Base-by-base conservation (phyloP, 2,888 invertebrate species). In the Cacoxenus indagator region DNA sequence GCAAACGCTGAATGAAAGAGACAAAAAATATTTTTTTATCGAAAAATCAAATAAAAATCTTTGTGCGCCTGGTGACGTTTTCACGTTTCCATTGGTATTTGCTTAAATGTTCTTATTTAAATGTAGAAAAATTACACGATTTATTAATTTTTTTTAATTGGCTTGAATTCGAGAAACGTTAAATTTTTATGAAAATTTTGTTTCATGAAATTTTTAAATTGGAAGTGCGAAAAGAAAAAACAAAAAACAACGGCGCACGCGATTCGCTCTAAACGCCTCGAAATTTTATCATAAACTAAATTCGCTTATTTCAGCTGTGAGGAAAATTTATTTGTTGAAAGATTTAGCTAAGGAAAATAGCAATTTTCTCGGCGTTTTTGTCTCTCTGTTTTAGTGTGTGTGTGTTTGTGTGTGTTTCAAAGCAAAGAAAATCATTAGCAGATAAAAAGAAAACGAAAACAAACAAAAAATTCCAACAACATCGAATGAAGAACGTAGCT, bases 271-370 rank as follows among this genome's bases (percentile, higher is more conserved):
- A 81, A 84, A 76, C 84, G 83, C 77, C 75, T 82, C 84, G 85
- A 85, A 85, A 84, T 83, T 83, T 85, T 78, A 85, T 85, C 83
- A 85, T 83, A 82, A 85, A 87, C 87, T 87, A 84, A 86, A 78
- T 76, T 78, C 75, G 70, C 70, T 75, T 70, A 73, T 72, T 70
- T 71, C 19, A 69, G 70, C 69, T 72, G 72, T 78, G 73, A 72
- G 70, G 70, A 78, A 78, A 76, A 67, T 65, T 66, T 68, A 67
- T 71, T 70, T 70, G 64, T 62, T 72, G 73, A 73, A 77, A 74
- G 80, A 72, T 57, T 72, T 75, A 64, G 73, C 67, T 69, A 67
- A 72, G 66, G 71, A 59, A 8, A 31, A 48, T 54, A 51, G 61
- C 61, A 69, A 48, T 64, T 64, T 64, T 64, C 64, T 43, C 31